Base-by-base conservation (phyloP, 2,113 vertebrate species). In the Rhinolophus ferrumequinum region DNA sequence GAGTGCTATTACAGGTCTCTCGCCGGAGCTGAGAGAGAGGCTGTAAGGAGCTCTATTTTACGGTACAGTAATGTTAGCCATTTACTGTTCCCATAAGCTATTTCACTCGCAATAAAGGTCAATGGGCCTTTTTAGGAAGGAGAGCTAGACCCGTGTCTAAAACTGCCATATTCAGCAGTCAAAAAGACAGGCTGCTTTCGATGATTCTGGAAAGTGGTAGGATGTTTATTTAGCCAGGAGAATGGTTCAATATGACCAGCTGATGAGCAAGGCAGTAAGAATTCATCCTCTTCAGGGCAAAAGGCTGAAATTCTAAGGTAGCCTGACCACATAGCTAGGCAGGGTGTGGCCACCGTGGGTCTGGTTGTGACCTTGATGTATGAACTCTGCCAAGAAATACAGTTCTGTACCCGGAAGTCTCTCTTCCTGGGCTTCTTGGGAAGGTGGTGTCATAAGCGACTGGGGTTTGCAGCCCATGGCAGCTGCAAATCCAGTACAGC, bases 101-200 rank as follows among this genome's bases (percentile, higher is more conserved):
- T 91, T 95, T 95, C 93, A 93, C 94, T 96, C 62, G 95, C 89
- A 94, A 88, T 97, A 97, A 97, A 97, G 97, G 97, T 90, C 97
- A 97, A 94, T 95, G 87, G 89, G 77, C 97, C 94, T 95, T 97
- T 97, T 96, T 97, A 97, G 92, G 75, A 92, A 92, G 96, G 89
- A 89, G 87, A 85, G 87, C 70, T 90, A 84, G 96, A 88, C 89
- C 66, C 33, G 47, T 83, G 86, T 82, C 89, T 87, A 88, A 94
- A 93, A 66, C 30, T 91, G 86, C 93, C 70, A 75, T 95, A 86
- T 92, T 79, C 3, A 1, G 84, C 66, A 73, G 58, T 80, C 92
- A 92, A 89, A 97, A 84, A 93, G 62, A 70, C 67, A 88, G 86
- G 10, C 50, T 89, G 41, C 60, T 90, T 92, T 85, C 60, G 86